A percentile compares a stretch with the other conserved stretches of the same genome.
These are phyloP conservation scores for Mohoua ochrocephala DNA, from an alignment of 2,113 vertebrate species.

Conservation along the genomic window DNA sequence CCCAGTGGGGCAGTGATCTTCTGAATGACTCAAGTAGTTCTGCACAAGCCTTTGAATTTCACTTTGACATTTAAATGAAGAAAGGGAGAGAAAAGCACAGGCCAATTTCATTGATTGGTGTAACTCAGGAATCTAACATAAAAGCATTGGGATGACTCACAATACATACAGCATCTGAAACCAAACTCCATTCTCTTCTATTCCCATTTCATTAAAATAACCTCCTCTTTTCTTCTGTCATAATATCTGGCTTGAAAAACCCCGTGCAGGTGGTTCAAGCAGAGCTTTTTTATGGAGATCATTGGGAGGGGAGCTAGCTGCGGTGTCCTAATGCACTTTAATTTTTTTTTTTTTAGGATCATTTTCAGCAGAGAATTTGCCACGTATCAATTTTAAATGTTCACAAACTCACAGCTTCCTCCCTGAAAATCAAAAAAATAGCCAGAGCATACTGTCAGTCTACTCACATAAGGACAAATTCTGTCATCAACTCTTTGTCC, in stretches of 20 bases:
- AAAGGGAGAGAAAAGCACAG: slow-evolving; percentile 48
- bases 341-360: background rate
- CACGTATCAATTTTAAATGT: background rate
- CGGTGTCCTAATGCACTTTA: background rate
- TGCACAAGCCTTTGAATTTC: slow-evolving; percentile 70
- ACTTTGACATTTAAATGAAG: slow-evolving; percentile 70
- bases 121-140: slow-evolving; percentile 60
- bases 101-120: slow-evolving; percentile 65
- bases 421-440: background rate
- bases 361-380: background rate
- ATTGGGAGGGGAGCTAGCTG: background rate
- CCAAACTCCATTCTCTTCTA: slow-evolving; percentile 19
- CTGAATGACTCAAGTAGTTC: slow-evolving; percentile 60
- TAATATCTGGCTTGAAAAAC: slow-evolving; percentile 20
- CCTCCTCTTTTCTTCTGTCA: slow-evolving; percentile 22
- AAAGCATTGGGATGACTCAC: slow-evolving; percentile 53
- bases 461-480: background rate
- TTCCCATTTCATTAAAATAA: slow-evolving; percentile 40
- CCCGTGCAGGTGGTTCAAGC: background rate
- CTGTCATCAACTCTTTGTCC: fast-evolving
- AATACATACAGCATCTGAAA: slow-evolving; percentile 46
- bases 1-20: slow-evolving; percentile 58
- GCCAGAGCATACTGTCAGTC: background rate
- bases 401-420: background rate
- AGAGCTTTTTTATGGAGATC: background rate